phyloP scores from a whole-genome alignment of 2,113 vertebrate genomes.

The Cyprinodon tularosa region DNA sequence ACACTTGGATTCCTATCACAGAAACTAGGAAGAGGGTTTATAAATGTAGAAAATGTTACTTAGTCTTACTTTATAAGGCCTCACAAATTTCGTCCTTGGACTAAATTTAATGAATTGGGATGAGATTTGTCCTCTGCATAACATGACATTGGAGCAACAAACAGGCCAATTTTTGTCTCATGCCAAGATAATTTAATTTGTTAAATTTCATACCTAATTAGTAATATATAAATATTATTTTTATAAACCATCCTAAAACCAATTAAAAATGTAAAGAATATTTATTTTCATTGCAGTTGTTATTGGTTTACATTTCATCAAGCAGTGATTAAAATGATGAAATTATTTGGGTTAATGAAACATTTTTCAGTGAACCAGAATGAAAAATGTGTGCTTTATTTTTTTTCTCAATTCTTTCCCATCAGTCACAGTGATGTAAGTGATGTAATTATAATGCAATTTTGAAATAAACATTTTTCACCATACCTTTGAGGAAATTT shows the following conservation, averaged over 20 bases:
- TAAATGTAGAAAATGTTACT: constrained; percentile 17
- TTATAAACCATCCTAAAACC: neutral
- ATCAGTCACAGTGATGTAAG: neutral
- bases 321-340: neutral
- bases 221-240: neutral
- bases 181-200: constrained; percentile 22
- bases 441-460: constrained; percentile 30
- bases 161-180: constrained; percentile 34
- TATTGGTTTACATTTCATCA: neutral
- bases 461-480: constrained; percentile 31
- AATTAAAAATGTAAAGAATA: neutral
- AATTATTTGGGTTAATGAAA: neutral
- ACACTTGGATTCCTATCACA: too few relatives aligned
- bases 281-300: neutral
- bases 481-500: constrained; percentile 3
- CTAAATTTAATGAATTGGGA: constrained; percentile 75
- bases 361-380: neutral
- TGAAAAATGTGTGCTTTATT: neutral
- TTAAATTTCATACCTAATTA: constrained; percentile 8
- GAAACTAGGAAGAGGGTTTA: neutral
- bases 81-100: constrained; percentile 63
- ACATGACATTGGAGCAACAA: constrained; percentile 25
- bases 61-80: constrained; percentile 12
- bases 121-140: constrained; percentile 64
- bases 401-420: neutral